Conservation (phyloP, 2,113 vertebrate species). For the Aix galericulata region DNA sequence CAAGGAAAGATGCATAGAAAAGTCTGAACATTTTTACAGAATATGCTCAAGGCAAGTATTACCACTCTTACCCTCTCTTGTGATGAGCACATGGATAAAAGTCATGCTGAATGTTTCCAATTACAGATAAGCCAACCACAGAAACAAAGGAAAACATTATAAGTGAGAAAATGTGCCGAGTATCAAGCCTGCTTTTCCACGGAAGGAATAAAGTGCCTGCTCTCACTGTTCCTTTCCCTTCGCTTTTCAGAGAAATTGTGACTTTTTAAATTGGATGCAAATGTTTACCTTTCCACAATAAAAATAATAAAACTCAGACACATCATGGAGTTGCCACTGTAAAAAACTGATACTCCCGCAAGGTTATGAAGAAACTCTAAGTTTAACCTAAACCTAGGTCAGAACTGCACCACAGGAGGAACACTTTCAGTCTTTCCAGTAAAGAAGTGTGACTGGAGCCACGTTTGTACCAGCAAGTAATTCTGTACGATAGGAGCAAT, state of each 20-base stretch:
- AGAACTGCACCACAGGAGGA: slow-evolving; percentile 44
- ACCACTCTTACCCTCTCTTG: neutral
- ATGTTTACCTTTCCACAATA: neutral
- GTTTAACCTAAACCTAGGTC: slow-evolving; percentile 64
- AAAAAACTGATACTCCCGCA: slow-evolving; percentile 26
- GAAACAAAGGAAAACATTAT: neutral
- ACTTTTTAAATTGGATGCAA: neutral
- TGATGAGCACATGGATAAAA: neutral
- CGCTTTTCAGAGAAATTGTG: neutral
- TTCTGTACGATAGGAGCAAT: neutral
- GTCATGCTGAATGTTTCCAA: neutral
- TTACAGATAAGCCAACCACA: neutral
- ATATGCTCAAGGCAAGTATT: neutral
- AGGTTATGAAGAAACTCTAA: slow-evolving; percentile 35
- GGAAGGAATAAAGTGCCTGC: neutral
- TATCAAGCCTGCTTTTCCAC: neutral
- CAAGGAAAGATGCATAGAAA: neutral
- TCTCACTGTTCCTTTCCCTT: neutral
- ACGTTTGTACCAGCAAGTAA: neutral
- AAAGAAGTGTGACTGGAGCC: neutral
- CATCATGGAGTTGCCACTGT: neutral
- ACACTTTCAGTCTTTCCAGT: slow-evolving; percentile 19
- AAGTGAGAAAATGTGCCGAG: neutral
- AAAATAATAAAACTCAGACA: neutral
- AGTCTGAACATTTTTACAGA: neutral